Percentiles rank a stretch among this genome's conserved stretches.
These are phyloP conservation scores for Zosterops borbonicus DNA, from an alignment of 2,113 vertebrate genomes.

Conservation along the genomic window DNA sequence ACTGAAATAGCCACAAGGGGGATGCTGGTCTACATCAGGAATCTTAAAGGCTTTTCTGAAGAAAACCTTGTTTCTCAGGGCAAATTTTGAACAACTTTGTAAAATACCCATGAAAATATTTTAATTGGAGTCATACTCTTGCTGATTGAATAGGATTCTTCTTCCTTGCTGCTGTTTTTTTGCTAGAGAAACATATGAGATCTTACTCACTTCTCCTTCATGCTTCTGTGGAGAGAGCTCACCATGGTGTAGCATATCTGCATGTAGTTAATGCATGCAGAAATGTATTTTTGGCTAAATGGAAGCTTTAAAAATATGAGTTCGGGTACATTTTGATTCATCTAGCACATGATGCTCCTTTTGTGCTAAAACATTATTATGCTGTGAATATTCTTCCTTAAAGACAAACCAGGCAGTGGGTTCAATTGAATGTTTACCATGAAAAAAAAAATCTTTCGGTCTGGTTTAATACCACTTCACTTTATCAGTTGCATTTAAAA, in stretches of 20 bases:
- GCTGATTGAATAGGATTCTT: background rate
- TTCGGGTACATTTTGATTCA: background rate
- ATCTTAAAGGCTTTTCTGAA: background rate
- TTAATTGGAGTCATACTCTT: background rate
- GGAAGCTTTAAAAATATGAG: background rate
- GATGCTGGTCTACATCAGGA: background rate
- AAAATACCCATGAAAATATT: background rate
- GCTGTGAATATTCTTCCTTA: background rate
- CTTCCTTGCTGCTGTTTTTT: background rate
- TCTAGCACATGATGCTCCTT: background rate
- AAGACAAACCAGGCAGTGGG: background rate
- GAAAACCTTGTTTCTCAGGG: constrained; percentile 7
- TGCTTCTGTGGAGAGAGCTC: background rate
- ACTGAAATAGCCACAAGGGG: background rate
- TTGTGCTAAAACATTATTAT: background rate
- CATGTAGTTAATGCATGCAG: background rate
- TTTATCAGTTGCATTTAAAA: background rate
- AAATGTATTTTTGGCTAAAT: background rate
- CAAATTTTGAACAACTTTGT: background rate
- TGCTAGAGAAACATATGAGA: background rate
- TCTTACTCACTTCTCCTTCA: background rate
- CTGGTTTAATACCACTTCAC: background rate
- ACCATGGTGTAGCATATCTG: background rate
- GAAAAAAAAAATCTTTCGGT: background rate
- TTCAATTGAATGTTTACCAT: background rate